phyloP scores from a whole-genome alignment of 92 coral and sea anemone genomes.

The Nematostella vectensis region DNA sequence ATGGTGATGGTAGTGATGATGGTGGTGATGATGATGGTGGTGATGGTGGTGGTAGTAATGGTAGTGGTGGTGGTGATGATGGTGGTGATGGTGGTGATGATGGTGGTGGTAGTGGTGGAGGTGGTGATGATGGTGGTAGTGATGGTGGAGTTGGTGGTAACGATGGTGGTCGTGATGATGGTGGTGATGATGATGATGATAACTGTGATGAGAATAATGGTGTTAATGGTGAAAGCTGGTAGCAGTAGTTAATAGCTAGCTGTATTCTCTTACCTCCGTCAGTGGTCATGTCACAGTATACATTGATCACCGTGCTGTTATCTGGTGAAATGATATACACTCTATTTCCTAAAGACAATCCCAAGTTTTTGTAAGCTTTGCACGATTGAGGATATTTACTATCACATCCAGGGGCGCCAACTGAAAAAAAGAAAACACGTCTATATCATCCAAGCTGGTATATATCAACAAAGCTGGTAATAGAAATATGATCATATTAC shows the following conservation, averaged over 20 bases:
- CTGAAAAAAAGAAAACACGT: neutral
- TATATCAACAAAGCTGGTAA: neutral
- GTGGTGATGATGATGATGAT: too few relatives aligned
- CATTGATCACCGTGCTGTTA: neutral
- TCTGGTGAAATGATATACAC: conserved; percentile 14
- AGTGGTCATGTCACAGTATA: conserved; percentile 31
- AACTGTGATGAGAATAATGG: too few relatives aligned
- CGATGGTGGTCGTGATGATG: too few relatives aligned
- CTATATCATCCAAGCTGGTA: too few relatives aligned
- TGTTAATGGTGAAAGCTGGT: too few relatives aligned
- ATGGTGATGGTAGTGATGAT: neutral
- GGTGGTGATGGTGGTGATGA: neutral
- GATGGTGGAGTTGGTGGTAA: too few relatives aligned
- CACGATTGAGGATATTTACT: neutral
- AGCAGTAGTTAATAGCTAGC: too few relatives aligned
- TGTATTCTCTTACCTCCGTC: conserved; percentile 29
- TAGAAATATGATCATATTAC: neutral
- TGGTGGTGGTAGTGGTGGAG: too few relatives aligned
- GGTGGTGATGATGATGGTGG: neutral
- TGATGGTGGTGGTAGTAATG: conserved; percentile 1
- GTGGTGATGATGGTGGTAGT: too few relatives aligned
- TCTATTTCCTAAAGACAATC: conserved; percentile 18
- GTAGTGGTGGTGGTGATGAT: neutral
- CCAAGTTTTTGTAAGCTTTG: conserved; percentile 7
- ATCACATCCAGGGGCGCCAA: neutral